Percentiles rank a stretch among this genome's conserved stretches.
These are phyloP conservation scores for Cactoblastis cactorum DNA, from an alignment of 2,888 invertebrate genomes.

Conservation along the genomic window DNA sequence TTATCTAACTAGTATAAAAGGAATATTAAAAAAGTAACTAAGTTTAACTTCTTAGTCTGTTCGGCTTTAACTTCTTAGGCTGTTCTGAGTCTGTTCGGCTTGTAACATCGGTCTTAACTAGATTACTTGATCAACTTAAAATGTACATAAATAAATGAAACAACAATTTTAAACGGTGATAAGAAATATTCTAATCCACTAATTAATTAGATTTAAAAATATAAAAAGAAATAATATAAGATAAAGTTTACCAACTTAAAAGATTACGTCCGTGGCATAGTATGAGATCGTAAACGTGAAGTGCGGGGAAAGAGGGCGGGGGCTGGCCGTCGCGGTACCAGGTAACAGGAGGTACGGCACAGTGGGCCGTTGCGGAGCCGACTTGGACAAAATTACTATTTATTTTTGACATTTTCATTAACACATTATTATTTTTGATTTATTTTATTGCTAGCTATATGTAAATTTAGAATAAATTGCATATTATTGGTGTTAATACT, in stretches of 20 bases:
- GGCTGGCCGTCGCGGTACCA: conserved; percentile 49
- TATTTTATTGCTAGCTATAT: conserved; percentile 1
- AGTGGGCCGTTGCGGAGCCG: conserved; percentile 24
- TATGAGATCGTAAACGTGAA: conserved; percentile 39
- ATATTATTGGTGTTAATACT: too few species aligned
- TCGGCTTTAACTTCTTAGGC: too few species aligned
- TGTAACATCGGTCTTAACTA: too few species aligned
- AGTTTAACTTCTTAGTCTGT: too few species aligned
- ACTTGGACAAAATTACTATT: conserved; percentile 29
- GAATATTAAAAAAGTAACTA: too few species aligned
- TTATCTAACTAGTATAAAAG: too few species aligned
- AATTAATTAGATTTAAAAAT: not conserved
- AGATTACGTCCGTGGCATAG: conserved; percentile 21
- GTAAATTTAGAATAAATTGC: too few species aligned
- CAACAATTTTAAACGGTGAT: too few species aligned
- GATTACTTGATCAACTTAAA: too few species aligned
- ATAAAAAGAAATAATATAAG: not conserved
- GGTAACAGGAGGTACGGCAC: conserved; percentile 77
- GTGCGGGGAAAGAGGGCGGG: conserved; percentile 32
- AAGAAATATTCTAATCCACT: too few species aligned
- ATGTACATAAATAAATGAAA: too few species aligned
- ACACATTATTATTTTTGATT: not conserved
- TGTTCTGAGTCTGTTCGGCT: too few species aligned
- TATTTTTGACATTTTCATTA: not conserved
- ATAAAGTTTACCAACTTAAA: conserved; percentile 4